Percentiles rank a stretch among this genome's conserved stretches.
These are phyloP conservation scores for Sebastiscus tertius DNA, from an alignment of 2,797 vertebrate species.

Conservation along the genomic window DNA sequence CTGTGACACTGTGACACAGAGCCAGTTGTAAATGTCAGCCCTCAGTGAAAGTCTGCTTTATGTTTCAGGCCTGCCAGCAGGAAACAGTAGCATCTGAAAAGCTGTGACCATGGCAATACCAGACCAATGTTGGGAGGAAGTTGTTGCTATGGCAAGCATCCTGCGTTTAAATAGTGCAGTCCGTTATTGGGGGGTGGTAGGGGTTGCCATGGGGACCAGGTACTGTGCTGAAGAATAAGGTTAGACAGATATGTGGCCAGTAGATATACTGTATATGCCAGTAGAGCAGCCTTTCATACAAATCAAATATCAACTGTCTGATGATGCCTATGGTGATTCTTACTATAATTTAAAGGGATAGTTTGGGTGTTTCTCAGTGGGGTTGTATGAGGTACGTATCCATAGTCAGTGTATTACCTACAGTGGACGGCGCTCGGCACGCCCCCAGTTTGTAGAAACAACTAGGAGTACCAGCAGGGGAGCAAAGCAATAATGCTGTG, in stretches of 20 bases:
- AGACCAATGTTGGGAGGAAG: constrained; percentile 18
- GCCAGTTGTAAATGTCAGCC: background rate
- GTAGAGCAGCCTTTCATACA: background rate
- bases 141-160: constrained; percentile 58
- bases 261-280: background rate
- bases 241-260: background rate
- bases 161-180: constrained; percentile 46
- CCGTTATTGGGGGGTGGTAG: constrained; percentile 39
- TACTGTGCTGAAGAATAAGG: constrained; percentile 9
- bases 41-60: background rate
- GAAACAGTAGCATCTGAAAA: constrained; percentile 10
- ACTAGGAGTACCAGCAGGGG: no score
- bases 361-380: background rate
- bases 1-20: background rate
- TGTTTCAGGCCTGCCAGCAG: constrained; percentile 4
- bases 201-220: constrained; percentile 75
- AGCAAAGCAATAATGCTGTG: no score
- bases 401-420: no score
- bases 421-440: no score
- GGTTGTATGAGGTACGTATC: no score
- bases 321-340: background rate
- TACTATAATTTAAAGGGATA: no score
- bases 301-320: background rate
- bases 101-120: constrained; percentile 31
- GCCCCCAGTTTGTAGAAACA: no score